Base-by-base conservation (phyloP, 1,140 invertebrate genomes). In the Rhynchophorus ferrugineus region DNA sequence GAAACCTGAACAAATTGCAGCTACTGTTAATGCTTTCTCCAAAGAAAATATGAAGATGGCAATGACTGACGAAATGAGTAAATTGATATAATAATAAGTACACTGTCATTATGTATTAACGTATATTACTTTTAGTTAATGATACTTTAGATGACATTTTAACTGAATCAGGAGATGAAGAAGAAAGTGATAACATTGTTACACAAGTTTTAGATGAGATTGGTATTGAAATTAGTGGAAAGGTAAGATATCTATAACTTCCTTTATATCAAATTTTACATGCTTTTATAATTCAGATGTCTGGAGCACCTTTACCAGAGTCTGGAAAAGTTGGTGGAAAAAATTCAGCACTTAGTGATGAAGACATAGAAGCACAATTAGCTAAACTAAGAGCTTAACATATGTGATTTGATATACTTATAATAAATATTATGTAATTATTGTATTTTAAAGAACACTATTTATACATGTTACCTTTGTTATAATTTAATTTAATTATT, bases 21-120 rank as follows among this genome's bases (percentile, higher is more conserved):
- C 84, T 57, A 86, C 83, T 41, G 82, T 93, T 75, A 78, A 84
- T 60, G 83, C 87, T 9, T 95, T 95, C 72, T 78, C 82, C 63
- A 81, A 82, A 65, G 87, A 88, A 43, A 82, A 82, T 63, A 82
- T 82, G 63, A 89, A 88, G 68, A 90, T 95, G 86, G 88, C 87
- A 58, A 94, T 95, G 89, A 89, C 88, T 7, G 91, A 94, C 72
- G 91, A 95, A 77, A 89, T 94, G 83, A 91, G 87, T 90, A 77
- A 77, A 29, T 54, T n/a, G 7, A 33, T 55, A 44, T 53, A 21
- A 13, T 34, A n/a, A 37, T 7, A 35, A 44, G 41, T 21, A 36
- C 14, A 45, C 3, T 13, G 7, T 13, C n/a, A 3, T 17, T 19
- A 3, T 41, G 29, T n/a, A 29, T 37, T 0, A n/a, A 8, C 8